phyloP scores from a whole-genome alignment of 2,113 vertebrate species.

The Chiloscyllium plagiosum region DNA sequence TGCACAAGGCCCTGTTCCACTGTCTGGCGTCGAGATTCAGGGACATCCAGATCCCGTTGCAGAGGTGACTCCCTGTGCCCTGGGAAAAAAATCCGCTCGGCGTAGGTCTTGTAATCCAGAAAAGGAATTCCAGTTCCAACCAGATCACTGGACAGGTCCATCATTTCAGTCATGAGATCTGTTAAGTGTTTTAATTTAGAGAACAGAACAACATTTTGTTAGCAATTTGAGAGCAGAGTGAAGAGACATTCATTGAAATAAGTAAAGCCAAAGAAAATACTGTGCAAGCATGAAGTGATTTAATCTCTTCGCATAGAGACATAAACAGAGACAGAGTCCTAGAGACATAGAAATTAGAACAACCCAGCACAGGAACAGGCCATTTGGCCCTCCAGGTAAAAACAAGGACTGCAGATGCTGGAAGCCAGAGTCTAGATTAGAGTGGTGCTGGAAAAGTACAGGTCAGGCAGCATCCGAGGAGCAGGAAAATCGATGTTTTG shows the following conservation, averaged over 20 bases:
- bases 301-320: not conserved
- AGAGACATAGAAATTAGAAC: too few relatives aligned
- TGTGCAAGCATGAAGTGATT: not conserved
- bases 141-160: constrained; percentile 92
- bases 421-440: too few relatives aligned
- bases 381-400: too few relatives aligned
- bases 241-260: not conserved
- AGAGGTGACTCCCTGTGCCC: constrained; percentile 87
- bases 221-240: not conserved
- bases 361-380: too few relatives aligned
- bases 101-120: constrained; percentile 88
- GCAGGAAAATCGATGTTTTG: too few relatives aligned
- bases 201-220: not conserved
- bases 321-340: too few relatives aligned
- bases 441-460: too few relatives aligned
- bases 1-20: constrained; percentile 94
- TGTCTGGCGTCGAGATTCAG: constrained; percentile 81
- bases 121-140: constrained; percentile 93
- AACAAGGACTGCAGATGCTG: too few relatives aligned
- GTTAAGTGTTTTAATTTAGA: not conserved
- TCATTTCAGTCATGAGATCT: constrained; percentile 99
- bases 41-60: constrained; percentile 82
- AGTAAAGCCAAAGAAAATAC: not conserved
- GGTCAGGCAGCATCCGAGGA: too few relatives aligned
- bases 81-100: constrained; percentile 94